A percentile compares a stretch with the other conserved stretches of the same genome.
These are phyloP conservation scores for Brachionus asplanchnoidis DNA, from an alignment of 1,140 invertebrate genomes.

Conservation along the genomic window DNA sequence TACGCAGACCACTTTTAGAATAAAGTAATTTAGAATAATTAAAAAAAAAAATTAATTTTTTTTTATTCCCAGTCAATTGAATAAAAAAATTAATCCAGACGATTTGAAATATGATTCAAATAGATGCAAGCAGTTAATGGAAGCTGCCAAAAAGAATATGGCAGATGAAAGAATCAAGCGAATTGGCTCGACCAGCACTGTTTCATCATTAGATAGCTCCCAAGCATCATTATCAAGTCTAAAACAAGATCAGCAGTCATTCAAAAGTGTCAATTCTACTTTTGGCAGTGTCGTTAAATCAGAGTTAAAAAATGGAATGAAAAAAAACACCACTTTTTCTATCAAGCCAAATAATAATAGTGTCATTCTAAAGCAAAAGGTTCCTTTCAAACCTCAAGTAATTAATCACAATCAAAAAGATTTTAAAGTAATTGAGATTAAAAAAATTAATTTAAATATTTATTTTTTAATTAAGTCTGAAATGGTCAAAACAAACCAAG, in stretches of 20 bases:
- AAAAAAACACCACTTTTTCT: slow-evolving; percentile 23
- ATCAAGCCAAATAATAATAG: background rate
- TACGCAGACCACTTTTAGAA: background rate
- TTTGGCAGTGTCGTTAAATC: background rate
- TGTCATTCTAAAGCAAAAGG: background rate
- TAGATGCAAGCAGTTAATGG: background rate
- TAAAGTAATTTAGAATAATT: background rate
- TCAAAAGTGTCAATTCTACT: background rate
- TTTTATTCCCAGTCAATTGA: background rate
- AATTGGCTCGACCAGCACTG: background rate
- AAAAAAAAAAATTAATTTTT: background rate
- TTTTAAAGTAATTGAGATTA: background rate
- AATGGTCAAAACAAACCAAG: background rate
- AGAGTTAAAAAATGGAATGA: background rate
- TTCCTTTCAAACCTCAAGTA: background rate
- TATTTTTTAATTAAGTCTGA: background rate
- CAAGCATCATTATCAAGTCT: background rate
- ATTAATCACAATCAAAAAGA: background rate
- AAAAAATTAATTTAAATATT: background rate
- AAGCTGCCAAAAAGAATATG: background rate
- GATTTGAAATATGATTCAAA: background rate
- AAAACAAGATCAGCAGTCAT: background rate
- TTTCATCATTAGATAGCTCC: background rate
- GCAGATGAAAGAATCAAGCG: background rate
- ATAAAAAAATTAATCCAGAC: slow-evolving; percentile 5